Percentiles rank a stretch among this genome's conserved stretches.
Evolutionary conservation across 2,113 vertebrate genomes (phyloP).

Genomic region (Sterrhoptilus dennistouni): DNA sequence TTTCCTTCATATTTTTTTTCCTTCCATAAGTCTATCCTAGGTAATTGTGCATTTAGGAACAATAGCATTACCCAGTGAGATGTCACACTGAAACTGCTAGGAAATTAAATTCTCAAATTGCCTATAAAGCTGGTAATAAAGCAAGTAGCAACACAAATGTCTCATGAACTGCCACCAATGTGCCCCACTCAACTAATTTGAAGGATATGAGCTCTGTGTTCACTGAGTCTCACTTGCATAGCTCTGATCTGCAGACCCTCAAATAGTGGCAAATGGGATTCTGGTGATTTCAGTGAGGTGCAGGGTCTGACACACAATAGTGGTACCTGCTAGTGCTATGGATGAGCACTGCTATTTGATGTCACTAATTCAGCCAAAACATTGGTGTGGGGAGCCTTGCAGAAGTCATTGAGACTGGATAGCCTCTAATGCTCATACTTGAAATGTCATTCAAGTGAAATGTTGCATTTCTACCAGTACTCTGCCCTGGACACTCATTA

Average conservation of each 20-base stretch:
- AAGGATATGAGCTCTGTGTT: not conserved
- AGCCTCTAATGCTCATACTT: not conserved
- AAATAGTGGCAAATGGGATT: not conserved
- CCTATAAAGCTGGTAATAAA: not conserved
- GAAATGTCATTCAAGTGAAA: not conserved
- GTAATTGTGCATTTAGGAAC: not conserved
- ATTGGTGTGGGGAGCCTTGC: not conserved
- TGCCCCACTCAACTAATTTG: not conserved
- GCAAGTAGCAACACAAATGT: not conserved
- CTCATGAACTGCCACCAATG: not conserved
- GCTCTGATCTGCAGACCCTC: not conserved
- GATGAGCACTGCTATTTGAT: not conserved
- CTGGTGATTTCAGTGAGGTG: not conserved
- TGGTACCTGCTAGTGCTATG: not conserved
- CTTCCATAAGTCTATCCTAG: not conserved
- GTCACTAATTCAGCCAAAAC: not conserved
- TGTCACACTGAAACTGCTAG: not conserved
- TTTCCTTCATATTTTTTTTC: not conserved
- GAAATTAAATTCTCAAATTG: not conserved
- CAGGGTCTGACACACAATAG: not conserved
- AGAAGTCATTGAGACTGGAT: not conserved
- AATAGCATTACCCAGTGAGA: not conserved
- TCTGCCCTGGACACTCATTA: not conserved
- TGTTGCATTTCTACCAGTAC: not conserved
- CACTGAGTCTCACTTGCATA: not conserved